Conservation (phyloP, 2,888 invertebrate genomes). For the Crioceris asparagi region DNA sequence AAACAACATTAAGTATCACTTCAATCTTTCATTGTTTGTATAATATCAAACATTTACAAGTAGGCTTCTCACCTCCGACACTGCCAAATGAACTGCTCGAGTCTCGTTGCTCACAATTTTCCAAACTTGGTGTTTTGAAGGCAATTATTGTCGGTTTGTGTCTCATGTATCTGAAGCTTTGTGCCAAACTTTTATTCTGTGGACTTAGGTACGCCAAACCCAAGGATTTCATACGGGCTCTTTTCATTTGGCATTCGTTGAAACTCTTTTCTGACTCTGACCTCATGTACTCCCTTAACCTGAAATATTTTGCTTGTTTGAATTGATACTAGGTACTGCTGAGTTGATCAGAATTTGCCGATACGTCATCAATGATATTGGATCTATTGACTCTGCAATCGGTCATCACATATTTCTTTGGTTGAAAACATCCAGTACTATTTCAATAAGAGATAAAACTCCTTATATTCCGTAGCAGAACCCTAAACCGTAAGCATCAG, state of each 20-base stretch:
- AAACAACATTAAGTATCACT: too few relatives aligned
- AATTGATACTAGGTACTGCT: not conserved
- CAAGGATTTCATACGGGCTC: slow-evolving; percentile 52
- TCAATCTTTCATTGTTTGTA: too few relatives aligned
- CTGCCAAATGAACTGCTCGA: slow-evolving; percentile 48
- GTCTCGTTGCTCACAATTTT: slow-evolving; percentile 51
- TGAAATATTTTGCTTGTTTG: slow-evolving; percentile 36
- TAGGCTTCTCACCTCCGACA: too few relatives aligned
- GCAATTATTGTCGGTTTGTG: slow-evolving; percentile 82
- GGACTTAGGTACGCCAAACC: slow-evolving; percentile 62
- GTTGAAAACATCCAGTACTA: too few relatives aligned
- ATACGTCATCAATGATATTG: too few relatives aligned
- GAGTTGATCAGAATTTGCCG: too few relatives aligned
- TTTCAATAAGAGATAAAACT: too few relatives aligned
- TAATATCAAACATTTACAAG: not conserved
- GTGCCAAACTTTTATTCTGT: slow-evolving; percentile 68
- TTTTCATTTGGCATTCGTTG: slow-evolving; percentile 53
- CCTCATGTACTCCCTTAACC: slow-evolving; percentile 58
- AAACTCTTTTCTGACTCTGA: slow-evolving; percentile 74
- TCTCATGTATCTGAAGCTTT: slow-evolving; percentile 83
- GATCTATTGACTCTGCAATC: too few relatives aligned
- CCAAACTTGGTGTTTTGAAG: slow-evolving; percentile 72
- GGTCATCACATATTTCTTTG: too few relatives aligned
- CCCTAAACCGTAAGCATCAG: too few relatives aligned
- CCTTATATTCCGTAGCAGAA: too few relatives aligned